Percentiles rank a stretch among this genome's conserved stretches.
Evolutionary conservation across 2,888 invertebrate species (phyloP).

Genomic region (Cordylochernes scorpioides): DNA sequence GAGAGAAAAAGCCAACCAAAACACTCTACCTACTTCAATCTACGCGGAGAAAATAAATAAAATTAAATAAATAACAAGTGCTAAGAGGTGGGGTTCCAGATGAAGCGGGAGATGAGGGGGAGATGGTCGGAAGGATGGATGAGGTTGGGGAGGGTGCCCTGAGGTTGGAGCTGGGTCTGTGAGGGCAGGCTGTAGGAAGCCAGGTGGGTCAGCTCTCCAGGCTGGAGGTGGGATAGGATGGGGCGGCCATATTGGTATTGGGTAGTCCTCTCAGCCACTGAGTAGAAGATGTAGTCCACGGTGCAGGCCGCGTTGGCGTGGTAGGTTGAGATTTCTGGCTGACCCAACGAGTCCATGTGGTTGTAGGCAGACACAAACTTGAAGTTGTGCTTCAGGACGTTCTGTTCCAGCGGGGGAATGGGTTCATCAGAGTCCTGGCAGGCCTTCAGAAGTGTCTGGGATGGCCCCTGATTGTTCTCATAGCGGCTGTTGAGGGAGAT

Average conservation of each 20-base stretch:
- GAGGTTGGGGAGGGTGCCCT: slow-evolving; percentile 42
- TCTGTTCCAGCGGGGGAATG: not conserved
- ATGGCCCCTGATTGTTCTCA: too few species aligned
- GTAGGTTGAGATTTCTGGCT: slow-evolving; percentile 40
- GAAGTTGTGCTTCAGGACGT: slow-evolving; percentile 34
- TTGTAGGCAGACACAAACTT: slow-evolving; percentile 39
- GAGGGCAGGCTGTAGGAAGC: slow-evolving; percentile 40
- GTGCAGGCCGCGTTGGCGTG: slow-evolving; percentile 41
- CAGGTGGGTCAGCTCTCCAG: slow-evolving; percentile 31
- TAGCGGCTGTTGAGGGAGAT: too few species aligned
- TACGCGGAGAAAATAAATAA: too few species aligned
- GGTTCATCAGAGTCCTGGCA: not conserved
- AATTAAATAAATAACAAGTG: too few species aligned
- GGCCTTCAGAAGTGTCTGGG: not conserved
- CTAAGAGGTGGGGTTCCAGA: too few species aligned
- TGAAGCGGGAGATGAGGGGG: too few species aligned
- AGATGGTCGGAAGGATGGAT: slow-evolving; percentile 54
- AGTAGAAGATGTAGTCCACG: slow-evolving; percentile 73
- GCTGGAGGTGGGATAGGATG: slow-evolving; percentile 13
- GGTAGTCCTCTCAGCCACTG: slow-evolving; percentile 11
- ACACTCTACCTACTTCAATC: too few species aligned
- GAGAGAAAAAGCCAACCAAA: too few species aligned
- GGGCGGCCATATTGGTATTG: not conserved
- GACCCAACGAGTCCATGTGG: slow-evolving; percentile 23
- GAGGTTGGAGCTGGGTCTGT: slow-evolving; percentile 28